These are phyloP conservation scores for Sebastes cheni DNA, from an alignment of 2,797 vertebrate genomes.

Conservation along the genomic window DNA sequence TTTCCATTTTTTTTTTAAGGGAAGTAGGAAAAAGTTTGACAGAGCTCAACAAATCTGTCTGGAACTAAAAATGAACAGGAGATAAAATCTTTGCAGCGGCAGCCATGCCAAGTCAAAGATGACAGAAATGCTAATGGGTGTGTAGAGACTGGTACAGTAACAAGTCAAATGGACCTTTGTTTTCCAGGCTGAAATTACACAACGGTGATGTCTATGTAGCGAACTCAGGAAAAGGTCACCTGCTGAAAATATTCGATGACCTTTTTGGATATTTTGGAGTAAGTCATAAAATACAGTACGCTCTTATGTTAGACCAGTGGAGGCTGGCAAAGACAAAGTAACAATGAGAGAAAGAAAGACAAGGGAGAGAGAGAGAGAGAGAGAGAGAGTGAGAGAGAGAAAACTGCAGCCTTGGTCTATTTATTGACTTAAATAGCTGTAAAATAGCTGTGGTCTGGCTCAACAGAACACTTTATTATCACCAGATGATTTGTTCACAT, in stretches of 20 bases:
- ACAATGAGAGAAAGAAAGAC: not conserved
- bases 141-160: constrained; percentile 16
- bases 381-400: constrained; percentile 3
- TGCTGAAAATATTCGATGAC: constrained; percentile 74
- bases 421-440: constrained; percentile 64
- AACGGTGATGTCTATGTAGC: constrained; percentile 32
- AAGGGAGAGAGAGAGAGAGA: not conserved
- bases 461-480: constrained; percentile 65
- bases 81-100: constrained; percentile 37
- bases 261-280: constrained; percentile 67
- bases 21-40: constrained; percentile 1
- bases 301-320: constrained; percentile 31
- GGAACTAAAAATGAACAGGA: constrained; percentile 39
- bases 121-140: constrained; percentile 56
- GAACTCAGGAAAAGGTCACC: constrained; percentile 72
- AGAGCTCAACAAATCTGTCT: constrained; percentile 40
- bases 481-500: constrained; percentile 62
- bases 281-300: constrained; percentile 43
- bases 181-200: constrained; percentile 49
- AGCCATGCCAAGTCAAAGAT: constrained; percentile 41
- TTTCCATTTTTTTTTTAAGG: constrained; percentile 16
- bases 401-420: constrained; percentile 49
- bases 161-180: constrained; percentile 70
- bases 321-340: constrained; percentile 15
- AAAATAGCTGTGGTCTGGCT: constrained; percentile 73